phyloP scores from a whole-genome alignment of 2,113 vertebrate genomes.

The Centropus bengalensis region DNA sequence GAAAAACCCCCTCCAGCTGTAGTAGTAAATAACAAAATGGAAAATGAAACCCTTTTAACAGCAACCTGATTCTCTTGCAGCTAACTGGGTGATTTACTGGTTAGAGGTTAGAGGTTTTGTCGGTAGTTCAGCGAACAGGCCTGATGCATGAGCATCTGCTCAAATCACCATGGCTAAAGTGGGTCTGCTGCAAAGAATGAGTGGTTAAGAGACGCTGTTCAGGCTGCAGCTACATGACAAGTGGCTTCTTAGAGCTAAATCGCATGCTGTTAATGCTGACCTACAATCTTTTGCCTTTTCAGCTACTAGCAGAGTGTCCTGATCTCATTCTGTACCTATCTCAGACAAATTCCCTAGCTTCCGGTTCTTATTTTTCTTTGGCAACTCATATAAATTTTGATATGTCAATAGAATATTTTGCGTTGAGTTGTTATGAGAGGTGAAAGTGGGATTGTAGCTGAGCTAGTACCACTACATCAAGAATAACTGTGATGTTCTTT shows the following conservation, averaged over 20 bases:
- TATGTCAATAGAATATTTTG: constrained; percentile 40
- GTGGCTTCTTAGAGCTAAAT: constrained; percentile 37
- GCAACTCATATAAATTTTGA: neutral
- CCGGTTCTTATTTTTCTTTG: constrained; percentile 12
- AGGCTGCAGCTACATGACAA: constrained; percentile 13
- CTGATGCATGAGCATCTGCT: neutral
- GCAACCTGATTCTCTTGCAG: constrained; percentile 10
- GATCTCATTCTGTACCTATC: neutral
- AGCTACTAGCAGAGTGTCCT: constrained; percentile 5
- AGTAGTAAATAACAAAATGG: constrained; percentile 63
- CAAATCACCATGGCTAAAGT: neutral
- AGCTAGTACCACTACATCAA: neutral
- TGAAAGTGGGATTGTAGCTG: constrained; percentile 33
- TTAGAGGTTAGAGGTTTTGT: constrained; percentile 10
- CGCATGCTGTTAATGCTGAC: constrained; percentile 3
- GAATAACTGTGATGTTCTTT: neutral
- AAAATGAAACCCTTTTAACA: constrained; percentile 48
- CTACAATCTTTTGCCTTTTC: constrained; percentile 24
- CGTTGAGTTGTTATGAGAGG: constrained; percentile 1
- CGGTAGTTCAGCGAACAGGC: neutral
- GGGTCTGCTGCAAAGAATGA: neutral
- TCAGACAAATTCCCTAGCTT: constrained; percentile 14
- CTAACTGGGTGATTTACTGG: constrained; percentile 13
- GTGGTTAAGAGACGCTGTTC: neutral
- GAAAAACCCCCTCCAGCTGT: constrained; percentile 57